Evolutionary conservation across 2,888 invertebrate genomes (phyloP).

Genomic region (Odontocerum albicorne): DNA sequence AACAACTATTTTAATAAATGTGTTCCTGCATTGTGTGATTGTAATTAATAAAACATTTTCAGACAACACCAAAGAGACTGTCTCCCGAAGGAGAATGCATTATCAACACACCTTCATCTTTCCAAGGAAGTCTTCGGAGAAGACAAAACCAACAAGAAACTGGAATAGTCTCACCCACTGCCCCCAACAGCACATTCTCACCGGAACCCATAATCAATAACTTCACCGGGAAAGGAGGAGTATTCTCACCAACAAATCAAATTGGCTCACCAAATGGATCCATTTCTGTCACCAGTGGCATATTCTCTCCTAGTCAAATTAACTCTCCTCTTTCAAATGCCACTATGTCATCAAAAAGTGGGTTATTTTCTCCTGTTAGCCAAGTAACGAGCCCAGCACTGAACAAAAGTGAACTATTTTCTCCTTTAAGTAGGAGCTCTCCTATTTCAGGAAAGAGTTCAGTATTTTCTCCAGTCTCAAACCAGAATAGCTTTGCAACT

Average conservation of each 20-base stretch:
- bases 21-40: neutral
- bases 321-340: slow-evolving; percentile 58
- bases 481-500: slow-evolving; percentile 42
- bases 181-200: slow-evolving; percentile 46
- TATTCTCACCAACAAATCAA: slow-evolving; percentile 48
- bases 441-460: slow-evolving; percentile 52
- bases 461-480: slow-evolving; percentile 53
- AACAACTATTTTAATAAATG: too few species aligned
- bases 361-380: slow-evolving; percentile 56
- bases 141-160: slow-evolving; percentile 57
- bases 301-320: slow-evolving; percentile 58
- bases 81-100: slow-evolving; percentile 70
- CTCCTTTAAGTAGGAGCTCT: slow-evolving; percentile 54
- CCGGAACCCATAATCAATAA: slow-evolving; percentile 42
- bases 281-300: slow-evolving; percentile 56
- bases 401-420: slow-evolving; percentile 55
- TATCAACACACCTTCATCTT: slow-evolving; percentile 63
- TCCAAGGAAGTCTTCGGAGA: slow-evolving; percentile 69
- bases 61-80: slow-evolving; percentile 69
- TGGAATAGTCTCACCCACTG: slow-evolving; percentile 51
- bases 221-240: slow-evolving; percentile 46
- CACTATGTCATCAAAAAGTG: slow-evolving; percentile 57
- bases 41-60: slow-evolving; percentile 38
- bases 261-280: slow-evolving; percentile 56
- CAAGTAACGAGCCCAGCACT: slow-evolving; percentile 44